Base-by-base conservation (phyloP, 2,113 vertebrate genomes). In the Mus spicilegus region DNA sequence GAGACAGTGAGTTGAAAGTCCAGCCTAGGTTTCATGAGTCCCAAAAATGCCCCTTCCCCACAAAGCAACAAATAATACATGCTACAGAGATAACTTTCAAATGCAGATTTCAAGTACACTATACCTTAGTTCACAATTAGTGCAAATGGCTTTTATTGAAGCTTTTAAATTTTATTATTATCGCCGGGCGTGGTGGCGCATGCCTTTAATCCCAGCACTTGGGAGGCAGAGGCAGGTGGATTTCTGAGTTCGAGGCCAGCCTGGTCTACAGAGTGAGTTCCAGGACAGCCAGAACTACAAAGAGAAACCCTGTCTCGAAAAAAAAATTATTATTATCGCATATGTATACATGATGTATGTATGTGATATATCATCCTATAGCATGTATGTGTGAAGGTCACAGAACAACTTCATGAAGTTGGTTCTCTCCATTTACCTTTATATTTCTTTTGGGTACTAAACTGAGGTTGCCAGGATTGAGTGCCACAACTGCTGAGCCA, bases 31-130 rank as follows among this genome's bases (percentile, higher is more conserved):
- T 61, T 61, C 22, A 39, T 24, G 54, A 82, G 20, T 58, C 36
- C 33, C 77, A 36, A 84, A 84, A 84, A 61, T 42, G 11, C 3
- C 14, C 78, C 36, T 24, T 16, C 30, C 20, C 33, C 49, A 5
- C 33, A n/a, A 81, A 33, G n/a, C n/a, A 81, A 61, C 6, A 24
- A 56, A 61, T 58, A 82, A 82, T 26, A 58, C 58, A 39, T 82
- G 54, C 1, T 36, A 49, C n/a, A 80, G 91, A 95, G 87, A 73
- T 46, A 95, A 87, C 51, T 78, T 84, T 84, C 86, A 26, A 97
- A 75, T 9, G 78, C 4, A 20, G 36, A 76, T 91, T 86, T 85
- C 28, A 91, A 89, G n/a, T 63, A 63, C 16, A 80, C 17, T 56
- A 63, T 84, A 81, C 80, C 54, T 91, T 86, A 46, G 39, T 7